Conservation (phyloP, 92 coral and sea anemone species). For the Siderastrea radians region DNA sequence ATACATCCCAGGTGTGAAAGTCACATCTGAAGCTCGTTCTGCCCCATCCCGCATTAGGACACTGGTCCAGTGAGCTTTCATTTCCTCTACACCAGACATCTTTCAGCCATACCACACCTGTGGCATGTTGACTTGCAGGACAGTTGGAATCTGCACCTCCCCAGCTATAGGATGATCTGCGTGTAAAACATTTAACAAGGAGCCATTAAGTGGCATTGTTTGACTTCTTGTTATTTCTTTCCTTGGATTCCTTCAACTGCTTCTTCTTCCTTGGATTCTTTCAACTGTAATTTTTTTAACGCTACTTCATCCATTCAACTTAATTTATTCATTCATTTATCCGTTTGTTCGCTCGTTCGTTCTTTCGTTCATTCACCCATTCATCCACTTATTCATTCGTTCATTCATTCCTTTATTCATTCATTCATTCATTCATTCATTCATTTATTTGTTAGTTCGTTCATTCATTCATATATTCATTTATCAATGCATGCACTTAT, state of each 20-base stretch:
- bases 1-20: constrained; percentile 22
- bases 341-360: too few species aligned
- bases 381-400: too few species aligned
- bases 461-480: too few species aligned
- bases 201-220: background rate
- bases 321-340: too few species aligned
- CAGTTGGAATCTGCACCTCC: constrained; percentile 33
- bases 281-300: background rate
- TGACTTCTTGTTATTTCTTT: background rate
- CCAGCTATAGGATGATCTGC: constrained; percentile 28
- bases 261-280: background rate
- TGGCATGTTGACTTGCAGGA: constrained; percentile 17
- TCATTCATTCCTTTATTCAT: too few species aligned
- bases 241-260: background rate
- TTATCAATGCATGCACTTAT: too few species aligned
- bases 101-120: constrained; percentile 36
- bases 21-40: background rate
- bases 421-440: too few species aligned
- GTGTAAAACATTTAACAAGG: background rate
- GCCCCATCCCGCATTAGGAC: constrained; percentile 42
- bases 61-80: constrained; percentile 61
- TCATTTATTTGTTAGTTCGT: too few species aligned
- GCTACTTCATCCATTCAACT: background rate
- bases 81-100: constrained; percentile 48
- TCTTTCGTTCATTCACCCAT: too few species aligned